Percentiles rank a stretch among this genome's conserved stretches.
Conservation (phyloP, 2,888 invertebrate species). For the Drosophila hamatofila region DNA sequence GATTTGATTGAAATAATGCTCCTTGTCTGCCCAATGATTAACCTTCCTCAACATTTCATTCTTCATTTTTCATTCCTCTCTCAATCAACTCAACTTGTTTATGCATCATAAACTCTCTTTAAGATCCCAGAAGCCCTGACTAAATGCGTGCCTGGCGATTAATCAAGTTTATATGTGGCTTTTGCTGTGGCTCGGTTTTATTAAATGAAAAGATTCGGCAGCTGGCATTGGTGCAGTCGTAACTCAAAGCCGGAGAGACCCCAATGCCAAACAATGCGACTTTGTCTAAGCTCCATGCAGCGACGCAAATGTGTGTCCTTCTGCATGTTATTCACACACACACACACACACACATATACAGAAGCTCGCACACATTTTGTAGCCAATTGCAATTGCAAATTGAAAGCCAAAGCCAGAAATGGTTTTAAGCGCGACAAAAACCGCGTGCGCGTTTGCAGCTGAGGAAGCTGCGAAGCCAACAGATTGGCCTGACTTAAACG, state of each 20-base stretch:
- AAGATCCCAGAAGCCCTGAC: not conserved
- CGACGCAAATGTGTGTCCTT: slow-evolving; percentile 7
- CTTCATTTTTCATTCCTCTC: not conserved
- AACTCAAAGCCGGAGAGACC: slow-evolving; percentile 24
- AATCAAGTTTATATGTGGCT: slow-evolving; percentile 29
- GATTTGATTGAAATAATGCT: not conserved
- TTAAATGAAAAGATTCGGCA: slow-evolving; percentile 30
- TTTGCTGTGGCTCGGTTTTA: slow-evolving; percentile 25
- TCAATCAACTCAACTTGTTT: not conserved
- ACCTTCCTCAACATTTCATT: not conserved
- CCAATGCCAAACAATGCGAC: slow-evolving; percentile 27
- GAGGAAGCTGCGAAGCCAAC: slow-evolving; percentile 46
- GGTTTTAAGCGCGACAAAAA: slow-evolving; percentile 51
- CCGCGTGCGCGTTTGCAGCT: slow-evolving; percentile 25
- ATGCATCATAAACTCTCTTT: slow-evolving; percentile 24
- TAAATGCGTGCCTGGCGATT: slow-evolving; percentile 23
- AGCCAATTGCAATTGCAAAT: slow-evolving; percentile 62
- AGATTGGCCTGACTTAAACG: slow-evolving; percentile 71
- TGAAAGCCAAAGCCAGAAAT: slow-evolving; percentile 61
- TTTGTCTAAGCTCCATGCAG: slow-evolving; percentile 31
- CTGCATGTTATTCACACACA: slow-evolving; percentile 51
- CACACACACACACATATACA: slow-evolving; percentile 47
- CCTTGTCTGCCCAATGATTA: not conserved
- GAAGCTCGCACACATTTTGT: slow-evolving; percentile 36
- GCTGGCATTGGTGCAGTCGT: slow-evolving; percentile 26